Base-by-base conservation (phyloP, 2,888 invertebrate species). In the Sipunculus nudus region DNA sequence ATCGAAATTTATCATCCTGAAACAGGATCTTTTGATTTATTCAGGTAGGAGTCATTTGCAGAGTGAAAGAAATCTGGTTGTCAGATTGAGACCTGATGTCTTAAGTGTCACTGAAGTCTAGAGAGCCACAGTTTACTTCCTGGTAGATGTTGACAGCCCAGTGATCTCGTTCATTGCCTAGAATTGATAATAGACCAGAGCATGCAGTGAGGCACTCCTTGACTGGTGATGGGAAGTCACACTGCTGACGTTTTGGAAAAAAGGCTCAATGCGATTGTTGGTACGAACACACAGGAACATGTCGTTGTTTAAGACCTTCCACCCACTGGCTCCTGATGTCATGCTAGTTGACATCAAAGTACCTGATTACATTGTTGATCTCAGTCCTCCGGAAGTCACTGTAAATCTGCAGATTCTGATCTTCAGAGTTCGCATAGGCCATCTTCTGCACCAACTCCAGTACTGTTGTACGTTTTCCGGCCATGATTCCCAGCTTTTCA, bases 341-440 rank as follows among this genome's bases (percentile, higher is more conserved):
- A 41, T 65, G 53, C 63, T 63, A 65, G 35, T 65, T 59, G 2
- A 19, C 40, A 3, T 56, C 31, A 19, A 65, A 63, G 53, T 65
- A 65, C 3, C n/a, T 21, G 2, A 39, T 3, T 5, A 65, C 53
- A 13, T 19, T 8, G 28, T 46, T 3, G 21, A 21, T 31, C 2
- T 31, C 48, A n/a, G 43, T 25, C 16, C 32, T 46, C 13, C 38
- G 35, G 13, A 59, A 32, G 3, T 5, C n/a, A 16, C 19, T 26
- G 26, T 59, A 54, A 2, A 40, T 16, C 6, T 21, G 19, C n/a
- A 28, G 13, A 23, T 62, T 59, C 28, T 26, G 41, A 26, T 59
- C 55, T 45, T 59, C 53, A n/a, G 16, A n/a, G 13, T 10, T 29
- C 3, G 60, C 47, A 50, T 64, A 60, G 1, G 50, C 47, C 45